Base-by-base conservation (phyloP, 1,140 invertebrate genomes). In the Vanessa atalanta region DNA sequence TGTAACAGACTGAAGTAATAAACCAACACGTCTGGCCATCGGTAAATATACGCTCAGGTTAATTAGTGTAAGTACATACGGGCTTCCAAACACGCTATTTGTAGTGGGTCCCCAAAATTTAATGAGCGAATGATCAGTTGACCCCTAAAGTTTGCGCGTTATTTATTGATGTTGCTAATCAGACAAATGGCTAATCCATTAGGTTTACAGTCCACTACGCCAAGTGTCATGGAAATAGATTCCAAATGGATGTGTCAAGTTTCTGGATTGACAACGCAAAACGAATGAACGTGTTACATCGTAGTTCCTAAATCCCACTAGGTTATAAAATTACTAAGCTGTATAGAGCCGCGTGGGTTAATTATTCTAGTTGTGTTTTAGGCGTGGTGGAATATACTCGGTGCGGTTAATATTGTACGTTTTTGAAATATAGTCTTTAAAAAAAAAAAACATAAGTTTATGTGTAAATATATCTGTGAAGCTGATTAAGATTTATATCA, bases 151-250 rank as follows among this genome's bases (percentile, higher is more conserved):
- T 79, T 72, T 65, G 26, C 60, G 85, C 77, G 80, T 91, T 90
- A 92, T 90, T 90, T 92, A 92, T 92, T 89, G 90, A 92, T 87
- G 82, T 79, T 83, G 82, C 84, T 90, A 91, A 91, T 91, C 89
- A 90, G 83, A 89, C 87, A 89, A 91, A 91, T 89, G 88, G 87
- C 77, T 90, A 90, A 92, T 90, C 88, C 88, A 92, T 92, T 91
- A 88, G 76, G 79, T 87, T 79, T 75, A 84, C 80, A 79, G 82
- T 81, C 75, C 83, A 82, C 55, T 60, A 60, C 79, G 80, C 67
- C 79, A 81, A 81, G 77, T 82, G 80, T 83, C 79, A 83, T 81
- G 71, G 75, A 84, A 84, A 84, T 88, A 86, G 86, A 88, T 80
- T 78, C 77, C 76, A 71, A 85, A 88, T 91, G 81, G 81, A 87